Evolutionary conservation across 1,140 invertebrate genomes (phyloP), one percentile per base, ranked within the genome.

Genomic region (Zaprionus ornatus): DNA sequence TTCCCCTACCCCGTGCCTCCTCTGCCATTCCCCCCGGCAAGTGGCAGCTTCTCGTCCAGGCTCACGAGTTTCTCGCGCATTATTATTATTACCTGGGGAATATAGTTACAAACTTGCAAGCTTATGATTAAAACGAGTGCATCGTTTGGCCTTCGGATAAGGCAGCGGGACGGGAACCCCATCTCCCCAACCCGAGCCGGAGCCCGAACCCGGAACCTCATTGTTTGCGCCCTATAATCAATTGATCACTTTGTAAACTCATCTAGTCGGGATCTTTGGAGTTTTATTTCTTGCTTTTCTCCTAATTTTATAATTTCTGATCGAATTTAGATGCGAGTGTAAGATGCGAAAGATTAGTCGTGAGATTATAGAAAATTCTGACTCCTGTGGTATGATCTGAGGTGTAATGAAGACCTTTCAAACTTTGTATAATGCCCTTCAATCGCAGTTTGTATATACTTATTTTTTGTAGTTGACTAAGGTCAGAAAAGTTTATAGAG

Each of bases 101-200:
- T 50, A 50, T 50, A 50, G 45, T 50, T 50, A 50, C 45, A 50
- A 50, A 50, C 45, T 50, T 50, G 45, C 45, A 21, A 50, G 45
- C 45, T 50, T 50, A 50, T 50, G 45, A 50, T 23, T 50, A 50
- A 50, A 50, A 50, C 19, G 45, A 50, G 45, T 48, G 42, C n/a
- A 48, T 48, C 42, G 19, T 48, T 48, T 48, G 42, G 42, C 42
- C 42, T 19, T 19, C 42, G 42, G 17, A n/a, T 48, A 40, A n/a
- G 37, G 37, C 37, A 40, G 15, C 37, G 15, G 15, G 9, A 32
- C 15, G 5, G 15, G 7, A 45, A 3, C 6, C 40, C 6, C 2
- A 7, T n/a, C n/a, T n/a, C 40, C 40, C n/a, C 6, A 17, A 2
- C 40, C 40, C 37, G 15, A 48, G 1, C 9, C 45, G 4, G 3